Base-by-base conservation (phyloP, 2,797 vertebrate genomes). In the Diplodus sargus region DNA sequence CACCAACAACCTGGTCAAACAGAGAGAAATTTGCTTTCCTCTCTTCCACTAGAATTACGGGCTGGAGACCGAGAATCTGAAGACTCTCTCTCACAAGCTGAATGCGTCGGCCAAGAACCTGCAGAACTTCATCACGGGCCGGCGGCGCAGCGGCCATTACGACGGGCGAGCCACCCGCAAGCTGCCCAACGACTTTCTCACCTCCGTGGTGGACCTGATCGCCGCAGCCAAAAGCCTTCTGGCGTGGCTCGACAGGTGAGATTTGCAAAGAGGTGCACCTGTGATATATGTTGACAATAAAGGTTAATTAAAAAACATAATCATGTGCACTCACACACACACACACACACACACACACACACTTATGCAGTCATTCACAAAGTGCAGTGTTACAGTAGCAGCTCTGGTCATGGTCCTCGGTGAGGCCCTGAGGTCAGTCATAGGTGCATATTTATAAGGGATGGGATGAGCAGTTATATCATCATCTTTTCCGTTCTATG, bases 71-170 rank as follows among this genome's bases (percentile, higher is more conserved):
- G 98, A 99, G 93, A 99, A 99, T 90, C 94, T 99, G 76, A 99
- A 99, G 95, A 99, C 98, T 0, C 96, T 99, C 70, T 99, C 98
- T 84, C 98, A 99, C 85, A 99, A 99, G 88, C 95, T 99, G 72
- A 98, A 98, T n/a, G 97, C 98, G 14, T 99, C 98, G 75, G 98
- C 98, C 83, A 99, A 99, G 96, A 99, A 99, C 90, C 95, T 99
- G 81, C 98, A 99, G 93, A 99, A 99, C 93, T 99, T 99, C 95
- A 99, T 99, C 92, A 97, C 96, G 1, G 97, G 97, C 23, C 96
- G 98, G 79, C 96, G 98, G 75, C 97, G 98, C 89, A 98, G 98
- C 34, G 97, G 98, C 39, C 97, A 99, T 87, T 99, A 99, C 23
- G 98, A 99, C 20, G 98, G 98, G 71, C 95, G 97, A 79, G 97